Evolutionary conservation across 2,888 invertebrate species (phyloP).

Genomic region (Stramonita haemastoma): DNA sequence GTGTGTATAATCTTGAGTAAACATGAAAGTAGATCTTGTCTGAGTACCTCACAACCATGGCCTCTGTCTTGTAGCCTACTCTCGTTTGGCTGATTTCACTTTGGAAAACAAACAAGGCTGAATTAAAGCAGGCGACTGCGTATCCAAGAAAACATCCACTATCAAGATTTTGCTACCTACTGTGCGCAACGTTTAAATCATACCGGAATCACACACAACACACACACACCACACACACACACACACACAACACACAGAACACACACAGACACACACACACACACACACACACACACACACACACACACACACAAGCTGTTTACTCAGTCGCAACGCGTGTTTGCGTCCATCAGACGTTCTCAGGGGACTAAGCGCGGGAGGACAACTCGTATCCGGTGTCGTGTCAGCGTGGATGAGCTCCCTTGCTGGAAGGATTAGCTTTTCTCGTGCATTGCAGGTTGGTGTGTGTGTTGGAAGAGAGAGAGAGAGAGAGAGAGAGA

Average conservation of each 20-base stretch:
- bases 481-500: not conserved
- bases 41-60: too few species aligned
- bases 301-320: not conserved
- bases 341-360: conserved; percentile 27
- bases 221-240: not conserved
- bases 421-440: conserved; percentile 10
- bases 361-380: not conserved
- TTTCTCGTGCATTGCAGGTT: not conserved
- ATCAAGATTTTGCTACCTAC: too few species aligned
- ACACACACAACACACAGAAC: not conserved
- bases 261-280: not conserved
- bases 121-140: too few species aligned
- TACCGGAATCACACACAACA: conserved; percentile 23
- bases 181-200: too few species aligned
- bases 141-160: too few species aligned
- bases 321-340: not conserved
- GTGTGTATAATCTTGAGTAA: too few species aligned
- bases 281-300: not conserved
- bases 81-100: too few species aligned
- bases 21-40: too few species aligned
- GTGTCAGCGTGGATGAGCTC: conserved; percentile 28
- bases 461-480: not conserved
- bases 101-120: too few species aligned
- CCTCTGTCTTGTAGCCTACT: too few species aligned
- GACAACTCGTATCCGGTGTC: conserved; percentile 15